Evolutionary conservation across 2,888 invertebrate species (phyloP), one percentile per base, ranked within the genome.

Genomic region (Aquatica leii): DNA sequence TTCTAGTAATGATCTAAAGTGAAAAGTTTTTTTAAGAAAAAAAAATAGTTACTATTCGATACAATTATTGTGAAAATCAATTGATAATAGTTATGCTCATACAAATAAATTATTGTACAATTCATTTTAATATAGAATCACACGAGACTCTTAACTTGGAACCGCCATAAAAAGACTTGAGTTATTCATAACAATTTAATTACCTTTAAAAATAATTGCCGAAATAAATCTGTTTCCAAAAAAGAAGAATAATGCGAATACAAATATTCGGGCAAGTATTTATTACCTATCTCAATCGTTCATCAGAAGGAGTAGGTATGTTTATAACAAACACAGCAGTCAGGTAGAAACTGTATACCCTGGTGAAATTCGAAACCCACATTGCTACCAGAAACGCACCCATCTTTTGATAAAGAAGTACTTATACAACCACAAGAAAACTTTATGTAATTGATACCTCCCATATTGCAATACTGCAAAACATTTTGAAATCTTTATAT

Each of bases 341-440:
- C 69, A 68, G 68, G 66, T 66, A 68, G 64, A 64, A 66, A 49
- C 60, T 53, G 51, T 52, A 64, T 62, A 62, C 62, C 66, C 57
- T 50, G 54, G 54, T 65, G 70, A 70, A 68, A 70, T 68, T 67
- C 66, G 67, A 70, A 55, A 68, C 65, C 65, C 35, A 62, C 37
- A 65, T 20, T 51, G 70, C 70, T 70, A 70, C 70, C 68, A 70
- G 65, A 64, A 68, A 67, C 68, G 65, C 68, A 62, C 61, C 66
- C 59, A 55, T 24, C 58, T 35, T 59, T 59, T 64, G 64, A 67
- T 66, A 62, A 62, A 66, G 62, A 65, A 66, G 62, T 61, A 61
- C 56, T 40, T 57, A 51, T 62, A 31, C 54, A 58, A 49, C 58
- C 46, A 57, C 55, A 56, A 12, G 48, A 48, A 54, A 63, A 59